These are phyloP conservation scores for Clarias magur DNA, from an alignment of 2,113 vertebrate species.

Conservation along the genomic window DNA sequence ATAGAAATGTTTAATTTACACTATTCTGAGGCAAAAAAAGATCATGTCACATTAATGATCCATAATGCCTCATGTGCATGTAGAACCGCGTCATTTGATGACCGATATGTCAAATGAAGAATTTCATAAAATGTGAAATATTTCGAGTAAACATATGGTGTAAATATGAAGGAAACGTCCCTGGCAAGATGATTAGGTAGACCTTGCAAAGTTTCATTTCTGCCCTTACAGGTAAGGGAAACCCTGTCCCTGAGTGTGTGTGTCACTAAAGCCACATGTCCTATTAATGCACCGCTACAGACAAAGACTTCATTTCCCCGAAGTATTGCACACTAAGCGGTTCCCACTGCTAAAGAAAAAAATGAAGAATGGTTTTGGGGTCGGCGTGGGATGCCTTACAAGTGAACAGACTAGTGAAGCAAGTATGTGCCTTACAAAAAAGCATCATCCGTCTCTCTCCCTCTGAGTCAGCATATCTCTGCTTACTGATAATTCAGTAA, in stretches of 20 bases:
- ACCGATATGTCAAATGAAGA: not conserved
- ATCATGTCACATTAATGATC: too few species aligned
- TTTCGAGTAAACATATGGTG: not conserved
- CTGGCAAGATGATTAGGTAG: not conserved
- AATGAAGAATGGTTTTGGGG: slow-evolving; percentile 44
- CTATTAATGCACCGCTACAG: slow-evolving; percentile 9
- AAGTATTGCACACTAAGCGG: slow-evolving; percentile 34
- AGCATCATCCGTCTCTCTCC: slow-evolving; percentile 20
- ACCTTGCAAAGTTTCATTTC: slow-evolving; percentile 4
- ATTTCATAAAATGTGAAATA: not conserved
- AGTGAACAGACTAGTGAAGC: slow-evolving; percentile 37
- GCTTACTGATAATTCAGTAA: slow-evolving; percentile 23
- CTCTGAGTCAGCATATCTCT: slow-evolving; percentile 54
- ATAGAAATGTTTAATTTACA: too few species aligned
- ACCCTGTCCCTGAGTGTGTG: not conserved
- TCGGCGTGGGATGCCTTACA: slow-evolving; percentile 41
- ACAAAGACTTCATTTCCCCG: slow-evolving; percentile 49
- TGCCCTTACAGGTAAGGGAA: slow-evolving; percentile 39
- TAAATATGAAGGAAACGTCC: not conserved
- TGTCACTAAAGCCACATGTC: not conserved
- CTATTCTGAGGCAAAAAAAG: too few species aligned
- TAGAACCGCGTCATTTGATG: not conserved
- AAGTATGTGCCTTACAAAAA: slow-evolving; percentile 4
- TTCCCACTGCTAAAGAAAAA: slow-evolving; percentile 7
- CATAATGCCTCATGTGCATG: not conserved